Base-by-base conservation (phyloP, 2,797 vertebrate species). In the Eutrigla gurnardus region DNA sequence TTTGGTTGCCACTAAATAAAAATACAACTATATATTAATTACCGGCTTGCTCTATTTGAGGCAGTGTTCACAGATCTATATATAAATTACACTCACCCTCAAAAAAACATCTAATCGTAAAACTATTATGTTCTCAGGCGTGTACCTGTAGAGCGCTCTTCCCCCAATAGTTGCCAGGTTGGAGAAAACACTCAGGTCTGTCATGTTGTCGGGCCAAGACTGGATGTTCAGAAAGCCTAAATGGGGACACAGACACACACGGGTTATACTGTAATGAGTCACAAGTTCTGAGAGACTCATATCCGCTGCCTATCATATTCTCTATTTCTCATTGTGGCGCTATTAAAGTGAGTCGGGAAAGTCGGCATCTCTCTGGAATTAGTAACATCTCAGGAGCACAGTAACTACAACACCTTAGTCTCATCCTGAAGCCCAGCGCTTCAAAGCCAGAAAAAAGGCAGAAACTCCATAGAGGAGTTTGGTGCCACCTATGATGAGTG, bases 121-220 rank as follows among this genome's bases (percentile, higher is more conserved):
- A 25, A 17, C n/a, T 11, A 14, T 62, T 58, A 8, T 49, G n/a
- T 71, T 53, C 13, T 58, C 7, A 43, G 39, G 13, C 46, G 10
- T 50, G 45, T 92, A 95, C 98, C 98, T 99, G 85, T 99, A 99
- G 11, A 99, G 91, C 1, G 96, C 95, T 94, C 98, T 93, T 78
- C 98, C 98, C 25, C 98, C 98, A 0, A 99, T 99, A 45, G 96
- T 99, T 68, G 95, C 97, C 90, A 99, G 85, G 91, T 96, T 99
- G 80, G 97, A 98, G 89, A 99, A 99, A 46, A 99, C 98, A 85
- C 96, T 97, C 87, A 99, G 94, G 87, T 99, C 97, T 5, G 97
- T 98, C 95, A 98, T 97, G 85, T 99, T 99, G 90, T 97, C 96
- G 43, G 98, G 98, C 98, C 98, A 99, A 0, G 98, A 99, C 73